Base-by-base conservation (phyloP, 2,797 vertebrate species). In the Gambusia yucatana region DNA sequence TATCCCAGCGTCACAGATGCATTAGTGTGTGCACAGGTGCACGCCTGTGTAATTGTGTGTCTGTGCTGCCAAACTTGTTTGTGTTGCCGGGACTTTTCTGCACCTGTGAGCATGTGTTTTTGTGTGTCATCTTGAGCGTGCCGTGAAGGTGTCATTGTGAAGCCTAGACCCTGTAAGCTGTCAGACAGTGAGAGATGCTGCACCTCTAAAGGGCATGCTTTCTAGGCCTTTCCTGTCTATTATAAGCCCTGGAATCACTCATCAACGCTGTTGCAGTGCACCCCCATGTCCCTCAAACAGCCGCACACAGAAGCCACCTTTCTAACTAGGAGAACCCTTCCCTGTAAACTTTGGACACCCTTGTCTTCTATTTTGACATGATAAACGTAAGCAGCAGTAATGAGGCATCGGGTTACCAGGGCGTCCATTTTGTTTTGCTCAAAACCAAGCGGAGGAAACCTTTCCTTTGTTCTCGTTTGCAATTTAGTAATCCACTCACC, bases 131-230 rank as follows among this genome's bases (percentile, higher is more conserved):
- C 88, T 86, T 17, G 89, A 90, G 91, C 61, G 79, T 86, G 78
- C 92, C 70, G 91, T 92, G 94, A 93, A 94, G 89, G 94, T 95
- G 94, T 93, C 93, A 92, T 92, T 93, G 93, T 92, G 87, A 78
- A 91, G 88, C 88, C 86, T 44, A 84, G 91, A 90, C 91, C 91
- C 93, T 94, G 92, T 92, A 92, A 93, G 92, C 93, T 95, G 94
- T 94, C 95, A 95, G 91, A 82, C 91, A 47, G 87, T 94, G 94
- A 95, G 93, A 94, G 93, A 95, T 94, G 93, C 94, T 85, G 91
- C 90, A 87, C 88, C 94, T 94, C 91, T 87, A 94, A 94, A 94
- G 94, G 93, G 82, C 93, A 93, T 80, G 90, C 88, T 92, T 94
- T 91, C 91, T 89, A 84, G 92, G 91, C 90, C 93, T 91, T 87